These are phyloP conservation scores for Ips nitidus DNA, from an alignment of 1,140 invertebrate genomes.

Conservation along the genomic window DNA sequence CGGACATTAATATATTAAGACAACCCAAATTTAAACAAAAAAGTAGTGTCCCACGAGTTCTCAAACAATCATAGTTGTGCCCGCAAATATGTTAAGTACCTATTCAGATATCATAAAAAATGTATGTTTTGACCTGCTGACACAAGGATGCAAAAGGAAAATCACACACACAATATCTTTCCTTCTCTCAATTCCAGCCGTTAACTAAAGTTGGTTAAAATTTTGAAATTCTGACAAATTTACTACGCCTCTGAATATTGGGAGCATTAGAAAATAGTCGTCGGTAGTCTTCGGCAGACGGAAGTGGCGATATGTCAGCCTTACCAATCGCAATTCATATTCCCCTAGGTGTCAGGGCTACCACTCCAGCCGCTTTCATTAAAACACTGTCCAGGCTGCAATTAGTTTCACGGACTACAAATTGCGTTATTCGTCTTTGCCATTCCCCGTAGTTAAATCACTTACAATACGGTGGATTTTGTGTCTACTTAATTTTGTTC, in stretches of 20 bases:
- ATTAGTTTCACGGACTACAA: slow-evolving; percentile 51
- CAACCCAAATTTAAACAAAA: too few relatives aligned
- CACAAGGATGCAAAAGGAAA: too few relatives aligned
- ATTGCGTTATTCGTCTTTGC: slow-evolving; percentile 53
- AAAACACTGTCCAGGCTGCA: slow-evolving; percentile 52
- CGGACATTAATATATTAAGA: too few relatives aligned
- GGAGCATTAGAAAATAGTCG: slow-evolving; percentile 1
- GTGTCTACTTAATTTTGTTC: slow-evolving; percentile 32
- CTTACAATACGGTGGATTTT: slow-evolving; percentile 40
- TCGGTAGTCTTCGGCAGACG: slow-evolving; percentile 35
- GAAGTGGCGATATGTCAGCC: slow-evolving; percentile 47
- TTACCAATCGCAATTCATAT: slow-evolving; percentile 52
- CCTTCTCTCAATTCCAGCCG: too few relatives aligned
- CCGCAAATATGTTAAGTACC: too few relatives aligned
- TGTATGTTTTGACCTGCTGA: too few relatives aligned
- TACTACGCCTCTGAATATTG: slow-evolving; percentile 9
- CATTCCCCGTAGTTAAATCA: slow-evolving; percentile 47
- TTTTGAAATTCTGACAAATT: too few relatives aligned
- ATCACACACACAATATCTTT: too few relatives aligned
- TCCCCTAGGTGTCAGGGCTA: slow-evolving; percentile 50
- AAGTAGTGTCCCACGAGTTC: too few relatives aligned
- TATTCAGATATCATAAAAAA: too few relatives aligned
- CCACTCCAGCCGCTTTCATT: slow-evolving; percentile 51
- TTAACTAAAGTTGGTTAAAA: too few relatives aligned
- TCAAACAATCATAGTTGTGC: too few relatives aligned